Percentiles rank a stretch among this genome's conserved stretches.
Conservation (phyloP, 2,888 invertebrate genomes). For the Argyra leucocephala region DNA sequence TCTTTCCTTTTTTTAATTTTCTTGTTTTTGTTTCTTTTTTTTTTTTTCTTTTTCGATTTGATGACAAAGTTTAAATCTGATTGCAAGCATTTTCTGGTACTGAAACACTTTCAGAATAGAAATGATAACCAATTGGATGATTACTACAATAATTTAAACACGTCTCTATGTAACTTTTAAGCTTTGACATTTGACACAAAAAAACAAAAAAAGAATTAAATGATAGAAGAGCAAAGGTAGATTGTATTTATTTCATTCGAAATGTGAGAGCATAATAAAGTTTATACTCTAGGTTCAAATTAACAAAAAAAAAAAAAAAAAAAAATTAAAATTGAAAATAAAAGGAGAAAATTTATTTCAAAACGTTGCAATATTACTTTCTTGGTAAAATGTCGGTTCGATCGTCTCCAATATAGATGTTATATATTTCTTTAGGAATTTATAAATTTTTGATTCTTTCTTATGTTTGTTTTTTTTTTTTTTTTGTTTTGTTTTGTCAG, state of each 20-base stretch:
- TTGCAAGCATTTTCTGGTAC: not conserved
- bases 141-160: slow-evolving; percentile 1
- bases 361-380: too few relatives aligned
- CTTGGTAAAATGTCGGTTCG: too few relatives aligned
- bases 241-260: too few relatives aligned
- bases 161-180: not conserved
- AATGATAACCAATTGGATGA: not conserved
- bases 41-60: not conserved
- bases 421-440: too few relatives aligned
- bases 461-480: not conserved
- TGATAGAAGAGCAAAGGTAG: too few relatives aligned
- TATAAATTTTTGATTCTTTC: not conserved
- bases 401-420: too few relatives aligned
- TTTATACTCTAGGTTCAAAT: not conserved
- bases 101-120: not conserved
- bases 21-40: not conserved
- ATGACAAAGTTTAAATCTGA: slow-evolving; percentile 3
- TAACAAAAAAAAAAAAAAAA: not conserved
- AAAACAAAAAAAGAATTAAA: not conserved
- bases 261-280: not conserved
- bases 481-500: not conserved
- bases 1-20: not conserved
- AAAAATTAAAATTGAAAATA: too few relatives aligned
- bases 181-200: slow-evolving; percentile 4
- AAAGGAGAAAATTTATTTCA: too few relatives aligned